Evolutionary conservation across 2,113 vertebrate species (phyloP), one percentile per base, ranked within the genome.

Genomic region (Pungitius pungitius): DNA sequence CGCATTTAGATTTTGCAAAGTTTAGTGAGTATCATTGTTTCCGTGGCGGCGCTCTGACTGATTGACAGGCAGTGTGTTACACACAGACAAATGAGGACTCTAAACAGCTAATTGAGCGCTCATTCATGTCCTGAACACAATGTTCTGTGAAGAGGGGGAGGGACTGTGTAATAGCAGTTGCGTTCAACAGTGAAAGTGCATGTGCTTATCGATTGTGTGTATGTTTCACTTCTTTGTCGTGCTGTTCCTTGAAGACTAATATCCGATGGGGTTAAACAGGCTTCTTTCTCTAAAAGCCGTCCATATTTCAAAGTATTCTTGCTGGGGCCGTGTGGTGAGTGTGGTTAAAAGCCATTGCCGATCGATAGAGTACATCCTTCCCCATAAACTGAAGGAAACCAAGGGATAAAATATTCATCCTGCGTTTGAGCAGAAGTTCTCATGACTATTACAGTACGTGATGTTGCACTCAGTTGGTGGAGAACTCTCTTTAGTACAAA

Each of bases 71-170:
- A 52, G 64, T 60, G 67, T 75, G 78, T 87, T 90, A 75, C 80
- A 78, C 51, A 69, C 75, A 86, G 75, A 86, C 76, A 87, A 80
- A 83, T 79, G 79, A 85, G 75, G 78, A 71, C 47, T 84, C 82
- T 84, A 30, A 75, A 82, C 80, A 78, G 75, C 73, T 88, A 88
- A 91, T 82, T 87, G 88, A 89, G 88, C 54, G 15, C 75, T 81
- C 73, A 75, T 78, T 89, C 82, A 74, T 85, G 86, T 79, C 64
- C 81, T 40, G 83, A 81, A 89, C 81, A 91, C 81, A 82, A 82
- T 87, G 81, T 92, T 84, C 88, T 60, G n/a, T 51, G 73, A 75
- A 49, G 12, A 75, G 65, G 30, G 56, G 64, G 66, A 35, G 73
- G 66, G 78, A 55, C 55, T 68, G 43, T 57, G 60, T 75, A 80